phyloP scores from a whole-genome alignment of 2,113 vertebrate genomes.

The Daubentonia madagascariensis region DNA sequence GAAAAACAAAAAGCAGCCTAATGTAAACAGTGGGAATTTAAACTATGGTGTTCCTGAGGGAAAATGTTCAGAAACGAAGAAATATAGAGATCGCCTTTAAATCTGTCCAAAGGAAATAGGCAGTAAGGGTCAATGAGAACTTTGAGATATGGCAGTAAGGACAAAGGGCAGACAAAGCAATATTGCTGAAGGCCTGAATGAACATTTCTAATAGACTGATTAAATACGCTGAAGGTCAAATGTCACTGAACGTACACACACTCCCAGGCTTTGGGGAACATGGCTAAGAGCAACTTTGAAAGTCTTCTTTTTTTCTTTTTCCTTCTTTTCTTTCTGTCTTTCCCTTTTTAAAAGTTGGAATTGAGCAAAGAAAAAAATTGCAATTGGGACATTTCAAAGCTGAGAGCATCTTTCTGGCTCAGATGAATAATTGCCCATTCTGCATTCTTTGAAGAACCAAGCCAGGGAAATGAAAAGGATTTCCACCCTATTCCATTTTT shows the following conservation, averaged over 20 bases:
- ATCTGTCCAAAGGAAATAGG: neutral
- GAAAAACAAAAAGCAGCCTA: neutral
- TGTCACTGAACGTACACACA: neutral
- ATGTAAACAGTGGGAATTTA: neutral
- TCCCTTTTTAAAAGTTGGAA: neutral
- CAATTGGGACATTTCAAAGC: constrained; percentile 19
- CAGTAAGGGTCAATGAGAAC: neutral
- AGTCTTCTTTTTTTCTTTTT: neutral
- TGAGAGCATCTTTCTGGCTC: constrained; percentile 20
- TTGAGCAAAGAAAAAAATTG: neutral
- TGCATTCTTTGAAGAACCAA: constrained; percentile 12
- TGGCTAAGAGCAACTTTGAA: neutral
- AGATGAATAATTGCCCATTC: constrained; percentile 27
- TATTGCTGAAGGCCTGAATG: neutral
- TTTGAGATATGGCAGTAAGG: neutral
- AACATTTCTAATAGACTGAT: neutral
- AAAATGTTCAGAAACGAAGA: neutral
- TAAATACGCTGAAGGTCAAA: neutral
- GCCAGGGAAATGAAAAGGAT: neutral
- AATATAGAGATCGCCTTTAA: neutral
- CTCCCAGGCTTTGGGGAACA: neutral
- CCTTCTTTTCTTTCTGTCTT: neutral
- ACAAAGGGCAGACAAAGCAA: neutral
- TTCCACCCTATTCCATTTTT: neutral
- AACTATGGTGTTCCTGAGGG: neutral